Evolutionary conservation across 2,797 vertebrate species (phyloP).

Genomic region (Poecilia gillii): DNA sequence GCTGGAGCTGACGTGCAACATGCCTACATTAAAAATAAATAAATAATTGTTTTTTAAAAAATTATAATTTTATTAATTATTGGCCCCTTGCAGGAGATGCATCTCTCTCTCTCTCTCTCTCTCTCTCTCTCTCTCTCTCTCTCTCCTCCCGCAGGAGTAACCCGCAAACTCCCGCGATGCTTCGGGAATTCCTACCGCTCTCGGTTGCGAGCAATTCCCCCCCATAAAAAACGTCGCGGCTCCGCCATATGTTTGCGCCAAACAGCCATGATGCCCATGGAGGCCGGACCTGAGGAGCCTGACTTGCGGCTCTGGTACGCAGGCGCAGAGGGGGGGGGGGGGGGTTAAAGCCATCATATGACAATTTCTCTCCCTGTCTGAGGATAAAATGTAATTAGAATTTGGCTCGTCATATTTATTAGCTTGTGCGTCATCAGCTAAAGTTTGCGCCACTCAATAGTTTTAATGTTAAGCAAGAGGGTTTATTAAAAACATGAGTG

Average conservation of each 20-base stretch:
- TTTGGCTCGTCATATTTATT: neutral
- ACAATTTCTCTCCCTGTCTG: neutral
- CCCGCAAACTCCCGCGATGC: slow-evolving; percentile 49
- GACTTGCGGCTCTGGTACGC: neutral
- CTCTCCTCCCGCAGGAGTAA: neutral
- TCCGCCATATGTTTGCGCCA: slow-evolving; percentile 54
- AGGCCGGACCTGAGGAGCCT: slow-evolving; percentile 15
- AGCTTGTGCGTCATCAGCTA: neutral
- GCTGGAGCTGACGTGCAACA: neutral
- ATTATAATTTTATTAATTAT: neutral
- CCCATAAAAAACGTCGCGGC: slow-evolving; percentile 22
- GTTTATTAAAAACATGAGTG: neutral
- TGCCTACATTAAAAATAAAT: neutral
- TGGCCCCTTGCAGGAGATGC: neutral
- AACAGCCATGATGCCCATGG: slow-evolving; percentile 55
- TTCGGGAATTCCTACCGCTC: slow-evolving; percentile 37
- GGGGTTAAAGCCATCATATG: neutral
- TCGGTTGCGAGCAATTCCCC: slow-evolving; percentile 46
- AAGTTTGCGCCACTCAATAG: neutral
- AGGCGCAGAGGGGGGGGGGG: neutral
- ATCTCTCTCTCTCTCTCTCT: no score
- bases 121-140: neutral
- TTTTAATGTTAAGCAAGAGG: neutral
- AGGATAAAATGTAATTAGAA: neutral
- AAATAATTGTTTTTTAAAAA: neutral